Evolutionary conservation across 2,113 vertebrate genomes (phyloP), one percentile per base, ranked within the genome.

Genomic region (Heterocephalus glaber): DNA sequence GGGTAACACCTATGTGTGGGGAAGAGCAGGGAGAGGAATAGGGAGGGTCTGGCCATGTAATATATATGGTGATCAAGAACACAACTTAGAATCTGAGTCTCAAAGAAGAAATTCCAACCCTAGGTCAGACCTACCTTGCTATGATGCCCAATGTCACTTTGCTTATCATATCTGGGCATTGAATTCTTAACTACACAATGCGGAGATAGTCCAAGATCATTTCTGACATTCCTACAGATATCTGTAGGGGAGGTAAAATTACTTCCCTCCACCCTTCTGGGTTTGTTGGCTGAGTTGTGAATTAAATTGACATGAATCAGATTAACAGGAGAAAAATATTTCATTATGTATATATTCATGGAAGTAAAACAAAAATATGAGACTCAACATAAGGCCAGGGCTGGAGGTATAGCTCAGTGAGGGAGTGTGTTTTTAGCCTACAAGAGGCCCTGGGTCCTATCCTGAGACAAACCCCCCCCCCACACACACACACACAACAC

Each of bases 111-210:
- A 60, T 56, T 74, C 22, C 19, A 92, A 41, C 49, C 38, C 47
- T 60, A 41, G 54, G 54, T 86, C 20, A 72, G 82, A 33, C 19
- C 7, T 49, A 33, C 24, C 11, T 28, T 85, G 35, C 58, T 79
- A 22, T 24, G 47, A 89, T 60, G 20, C 28, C 38, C 58, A 94
- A 72, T 49, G 41, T 22, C 44, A 86, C 12, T 56, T 90, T 16
- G 7, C 49, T 85, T 80, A 76, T 80, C 44, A 54, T n/a, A 63
- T 80, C 76, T 95, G 65, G 41, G 33, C 13, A 2, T 26, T n/a
- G 30, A 2, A 28, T 79, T 94, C 28, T 86, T 96, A 87, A 41
- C 44, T 65, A 76, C 24, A 92, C 72, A 70, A 89, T 68, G n/a
- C 65, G 26, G 6, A 30, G 22, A 24, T 38, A 6, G 9, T 76